A percentile compares a stretch with the other conserved stretches of the same genome.
phyloP scores from a whole-genome alignment of 2,113 vertebrate species.

The Dromiciops gliroides region DNA sequence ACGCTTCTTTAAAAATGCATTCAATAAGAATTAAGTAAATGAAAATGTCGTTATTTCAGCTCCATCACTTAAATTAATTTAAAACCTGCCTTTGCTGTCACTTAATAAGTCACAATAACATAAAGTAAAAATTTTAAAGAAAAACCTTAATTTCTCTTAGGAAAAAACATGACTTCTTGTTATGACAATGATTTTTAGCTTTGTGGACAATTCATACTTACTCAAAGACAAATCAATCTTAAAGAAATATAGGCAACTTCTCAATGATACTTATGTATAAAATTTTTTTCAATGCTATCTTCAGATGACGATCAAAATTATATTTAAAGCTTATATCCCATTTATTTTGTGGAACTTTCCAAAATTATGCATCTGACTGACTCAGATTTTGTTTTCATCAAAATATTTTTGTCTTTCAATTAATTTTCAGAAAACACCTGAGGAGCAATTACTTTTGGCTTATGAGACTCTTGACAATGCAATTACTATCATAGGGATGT shows the following conservation, averaged over 20 bases:
- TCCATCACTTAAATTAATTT: neutral
- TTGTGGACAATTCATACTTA: conserved; percentile 19
- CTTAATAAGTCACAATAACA: neutral
- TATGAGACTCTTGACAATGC: conserved; percentile 86
- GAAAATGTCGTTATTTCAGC: neutral
- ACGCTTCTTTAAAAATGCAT: neutral
- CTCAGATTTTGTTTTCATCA: conserved; percentile 7
- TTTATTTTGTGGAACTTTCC: conserved; percentile 2
- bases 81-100: neutral
- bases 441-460: conserved; percentile 85
- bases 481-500: conserved; percentile 82
- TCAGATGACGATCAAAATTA: neutral
- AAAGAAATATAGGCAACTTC: neutral
- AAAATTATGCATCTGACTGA: conserved; percentile 27
- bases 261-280: neutral
- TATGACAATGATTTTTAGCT: conserved; percentile 31
- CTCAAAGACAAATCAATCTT: conserved; percentile 15
- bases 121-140: neutral
- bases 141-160: conserved; percentile 44
- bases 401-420: conserved; percentile 60
- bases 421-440: conserved; percentile 83
- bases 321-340: neutral
- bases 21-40: neutral
- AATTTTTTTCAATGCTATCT: neutral
- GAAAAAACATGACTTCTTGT: conserved; percentile 18